Conservation (phyloP, 2,113 vertebrate species). For the Scatophagus argus region DNA sequence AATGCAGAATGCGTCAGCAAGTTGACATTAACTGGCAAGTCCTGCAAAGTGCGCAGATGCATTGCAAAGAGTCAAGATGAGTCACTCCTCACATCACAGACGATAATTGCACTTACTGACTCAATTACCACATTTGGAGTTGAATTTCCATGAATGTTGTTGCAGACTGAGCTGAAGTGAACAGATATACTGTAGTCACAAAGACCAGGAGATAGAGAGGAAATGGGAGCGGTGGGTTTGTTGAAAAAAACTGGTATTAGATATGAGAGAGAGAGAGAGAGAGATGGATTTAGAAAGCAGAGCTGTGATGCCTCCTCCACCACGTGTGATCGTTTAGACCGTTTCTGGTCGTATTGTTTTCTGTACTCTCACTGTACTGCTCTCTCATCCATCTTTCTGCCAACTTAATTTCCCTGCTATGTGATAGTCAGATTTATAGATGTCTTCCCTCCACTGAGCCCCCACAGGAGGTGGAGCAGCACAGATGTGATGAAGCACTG, state of each 20-base stretch:
- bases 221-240: not conserved
- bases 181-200: not conserved
- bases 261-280: not conserved
- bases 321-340: conserved; percentile 70
- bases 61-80: conserved; percentile 57
- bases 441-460: conserved; percentile 59
- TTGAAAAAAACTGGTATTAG: too few relatives aligned
- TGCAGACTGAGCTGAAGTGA: conserved; percentile 10
- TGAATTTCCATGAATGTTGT: conserved; percentile 42
- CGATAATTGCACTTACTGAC: conserved; percentile 60
- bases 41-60: conserved; percentile 57
- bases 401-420: conserved; percentile 68
- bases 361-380: conserved; percentile 54
- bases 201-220: not conserved
- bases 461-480: conserved; percentile 68
- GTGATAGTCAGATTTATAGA: conserved; percentile 81
- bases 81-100: conserved; percentile 63
- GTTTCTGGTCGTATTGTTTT: conserved; percentile 57
- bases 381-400: conserved; percentile 67
- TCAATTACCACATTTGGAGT: conserved; percentile 61
- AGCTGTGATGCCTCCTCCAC: conserved; percentile 48
- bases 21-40: conserved; percentile 60
- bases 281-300: conserved; percentile 32
- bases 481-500: conserved; percentile 75
- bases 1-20: conserved; percentile 67